Evolutionary conservation across 2,888 invertebrate species (phyloP).

Genomic region (Didymodactylos carnosus): DNA sequence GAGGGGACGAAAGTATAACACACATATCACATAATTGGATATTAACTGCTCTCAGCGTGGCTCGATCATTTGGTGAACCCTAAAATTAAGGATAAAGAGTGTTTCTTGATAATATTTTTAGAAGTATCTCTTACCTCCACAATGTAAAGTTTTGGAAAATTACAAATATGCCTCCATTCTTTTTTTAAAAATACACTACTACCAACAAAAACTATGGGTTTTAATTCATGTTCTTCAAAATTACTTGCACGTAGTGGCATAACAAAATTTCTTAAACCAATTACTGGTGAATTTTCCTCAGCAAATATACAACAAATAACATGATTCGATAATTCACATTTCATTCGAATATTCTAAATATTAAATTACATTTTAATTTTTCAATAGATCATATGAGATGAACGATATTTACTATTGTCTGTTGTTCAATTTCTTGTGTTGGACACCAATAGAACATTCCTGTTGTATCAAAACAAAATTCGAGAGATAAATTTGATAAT

Average conservation of each 20-base stretch:
- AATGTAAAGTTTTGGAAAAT: slow-evolving; percentile 96
- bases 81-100: slow-evolving; percentile 25
- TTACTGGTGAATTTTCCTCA: slow-evolving; percentile 91
- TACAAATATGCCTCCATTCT: slow-evolving; percentile 99
- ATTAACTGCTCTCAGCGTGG: slow-evolving; percentile 95
- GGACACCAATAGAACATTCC: slow-evolving; percentile 99
- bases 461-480: slow-evolving; percentile 62
- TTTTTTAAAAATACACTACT: slow-evolving; percentile 91
- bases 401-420: slow-evolving; percentile 56
- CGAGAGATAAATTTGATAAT: no score
- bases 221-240: slow-evolving; percentile 97
- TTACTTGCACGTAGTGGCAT: slow-evolving; percentile 98
- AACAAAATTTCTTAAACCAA: slow-evolving; percentile 89
- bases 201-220: slow-evolving; percentile 97
- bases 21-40: slow-evolving; percentile 99
- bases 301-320: slow-evolving; percentile 98
- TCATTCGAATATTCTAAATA: background rate
- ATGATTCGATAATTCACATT: slow-evolving; percentile 42
- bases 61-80: slow-evolving; percentile 95
- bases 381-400: background rate
- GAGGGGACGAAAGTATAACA: slow-evolving; percentile 64
- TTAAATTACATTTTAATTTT: background rate
- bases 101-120: background rate
- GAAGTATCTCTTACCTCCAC: slow-evolving; percentile 61
- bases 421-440: slow-evolving; percentile 83